phyloP scores from a whole-genome alignment of 1,140 invertebrate genomes.

The Camponotus vicinus region DNA sequence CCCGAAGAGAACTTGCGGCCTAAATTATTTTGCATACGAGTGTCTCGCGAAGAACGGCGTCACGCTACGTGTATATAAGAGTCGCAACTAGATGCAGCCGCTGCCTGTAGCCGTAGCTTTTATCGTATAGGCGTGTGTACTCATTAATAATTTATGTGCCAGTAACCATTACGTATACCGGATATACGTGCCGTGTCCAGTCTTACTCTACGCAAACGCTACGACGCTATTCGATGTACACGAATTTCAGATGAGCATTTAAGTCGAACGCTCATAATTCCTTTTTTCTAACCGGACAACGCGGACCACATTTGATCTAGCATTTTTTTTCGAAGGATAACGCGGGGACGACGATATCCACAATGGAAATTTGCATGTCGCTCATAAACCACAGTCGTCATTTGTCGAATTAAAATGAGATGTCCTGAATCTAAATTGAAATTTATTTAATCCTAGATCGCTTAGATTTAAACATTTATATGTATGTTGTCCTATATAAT shows the following conservation, averaged over 20 bases:
- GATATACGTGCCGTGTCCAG: conserved; percentile 59
- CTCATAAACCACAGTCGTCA: conserved; percentile 3
- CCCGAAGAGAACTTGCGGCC: neutral
- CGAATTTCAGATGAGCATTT: conserved; percentile 73
- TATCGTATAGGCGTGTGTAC: conserved; percentile 70
- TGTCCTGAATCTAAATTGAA: neutral
- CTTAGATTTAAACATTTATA: neutral
- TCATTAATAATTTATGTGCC: conserved; percentile 75
- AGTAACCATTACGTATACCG: conserved; percentile 70
- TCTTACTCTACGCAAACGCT: conserved; percentile 54
- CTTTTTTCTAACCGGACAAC: conserved; percentile 20
- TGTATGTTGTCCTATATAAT: neutral
- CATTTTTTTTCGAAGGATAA: neutral
- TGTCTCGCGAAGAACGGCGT: conserved; percentile 18
- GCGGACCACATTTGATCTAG: conserved; percentile 13
- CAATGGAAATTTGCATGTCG: conserved; percentile 33
- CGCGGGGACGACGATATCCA: neutral
- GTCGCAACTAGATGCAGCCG: conserved; percentile 30
- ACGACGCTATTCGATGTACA: conserved; percentile 54
- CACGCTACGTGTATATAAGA: conserved; percentile 28
- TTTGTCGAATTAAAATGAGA: conserved; percentile 33
- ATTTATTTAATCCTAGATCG: neutral
- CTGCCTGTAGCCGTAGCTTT: conserved; percentile 40
- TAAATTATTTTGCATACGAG: conserved; percentile 43
- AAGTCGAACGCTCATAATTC: conserved; percentile 60